Base-by-base conservation (phyloP, 2,888 invertebrate genomes). In the Eristalis tenax region DNA sequence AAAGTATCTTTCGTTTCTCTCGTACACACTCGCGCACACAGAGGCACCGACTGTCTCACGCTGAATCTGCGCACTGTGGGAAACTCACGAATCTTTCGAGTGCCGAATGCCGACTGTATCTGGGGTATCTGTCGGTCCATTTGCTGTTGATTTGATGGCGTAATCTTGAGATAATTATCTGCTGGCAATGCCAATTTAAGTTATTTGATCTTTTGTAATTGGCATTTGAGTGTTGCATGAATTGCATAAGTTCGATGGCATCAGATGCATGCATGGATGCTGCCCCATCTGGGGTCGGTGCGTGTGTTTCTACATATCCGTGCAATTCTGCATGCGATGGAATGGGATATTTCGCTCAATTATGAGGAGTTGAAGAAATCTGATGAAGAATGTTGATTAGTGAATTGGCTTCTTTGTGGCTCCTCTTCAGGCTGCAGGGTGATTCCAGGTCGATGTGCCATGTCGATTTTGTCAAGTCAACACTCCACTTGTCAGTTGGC, bases 171-270 rank as follows among this genome's bases (percentile, higher is more conserved):
- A 74, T 81, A 74, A 73, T 81, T 69, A 81, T 74, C 80, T 81
- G 61, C 61, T 74, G 74, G 74, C 23, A 73, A 28, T 68, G 74
- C 74, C 80, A 80, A 80, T 80, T 80, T 68, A 63, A 74, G 80
- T 81, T 81, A 69, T 74, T 80, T 80, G 79, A 79, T 80, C 74
- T 74, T 74, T 74, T 68, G 74, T 81, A 74, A 81, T 81, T 81
- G 80, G 63, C 69, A 69, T 81, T 80, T 74, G 61, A 80, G 79
- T 80, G 66, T 61, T 73, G 61, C 69, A 74, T 69, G 64, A 50
- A 74, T 74, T 69, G 74, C 74, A 81, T 74, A 81, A 81, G 68
- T 5, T 32, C 73, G 63, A 64, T 65, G 43, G 66, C 79, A 68
- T n/a, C 18, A 18, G 18, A 64, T n/a, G 18, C 56, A 56, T 70